phyloP scores from a whole-genome alignment of 1,140 invertebrate genomes.

The Planococcus citri region DNA sequence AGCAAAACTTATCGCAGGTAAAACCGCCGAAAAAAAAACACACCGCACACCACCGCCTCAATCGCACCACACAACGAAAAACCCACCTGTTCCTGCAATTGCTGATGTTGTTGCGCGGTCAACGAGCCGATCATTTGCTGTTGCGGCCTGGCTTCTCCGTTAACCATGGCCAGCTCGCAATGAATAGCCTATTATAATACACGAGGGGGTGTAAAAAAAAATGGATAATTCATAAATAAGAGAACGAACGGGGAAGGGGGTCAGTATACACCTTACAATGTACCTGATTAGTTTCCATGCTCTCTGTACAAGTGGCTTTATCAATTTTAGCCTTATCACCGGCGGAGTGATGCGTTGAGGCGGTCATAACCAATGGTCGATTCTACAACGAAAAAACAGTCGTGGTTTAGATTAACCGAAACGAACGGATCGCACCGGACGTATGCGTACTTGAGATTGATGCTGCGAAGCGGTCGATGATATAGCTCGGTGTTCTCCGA shows the following conservation, averaged over 20 bases:
- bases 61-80: no score
- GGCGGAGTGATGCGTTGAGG: conserved; percentile 29
- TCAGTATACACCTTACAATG: neutral
- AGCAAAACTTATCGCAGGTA: no score
- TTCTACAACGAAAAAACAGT: neutral
- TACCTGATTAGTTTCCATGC: conserved; percentile 10
- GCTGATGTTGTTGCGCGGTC: conserved; percentile 25
- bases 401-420: neutral
- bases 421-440: neutral
- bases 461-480: neutral
- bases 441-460: neutral
- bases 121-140: conserved; percentile 21
- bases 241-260: no score
- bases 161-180: neutral
- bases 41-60: no score
- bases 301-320: conserved; percentile 32
- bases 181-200: neutral
- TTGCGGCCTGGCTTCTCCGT: neutral
- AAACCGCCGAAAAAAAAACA: no score
- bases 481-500: conserved; percentile 22
- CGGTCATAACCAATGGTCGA: conserved; percentile 23
- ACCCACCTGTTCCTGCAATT: conserved; percentile 24
- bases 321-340: conserved; percentile 28
- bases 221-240: neutral
- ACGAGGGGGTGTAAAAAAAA: neutral